A percentile compares a stretch with the other conserved stretches of the same genome.
Conservation (phyloP, 2,888 invertebrate genomes). For the Pegoplata infirma region DNA sequence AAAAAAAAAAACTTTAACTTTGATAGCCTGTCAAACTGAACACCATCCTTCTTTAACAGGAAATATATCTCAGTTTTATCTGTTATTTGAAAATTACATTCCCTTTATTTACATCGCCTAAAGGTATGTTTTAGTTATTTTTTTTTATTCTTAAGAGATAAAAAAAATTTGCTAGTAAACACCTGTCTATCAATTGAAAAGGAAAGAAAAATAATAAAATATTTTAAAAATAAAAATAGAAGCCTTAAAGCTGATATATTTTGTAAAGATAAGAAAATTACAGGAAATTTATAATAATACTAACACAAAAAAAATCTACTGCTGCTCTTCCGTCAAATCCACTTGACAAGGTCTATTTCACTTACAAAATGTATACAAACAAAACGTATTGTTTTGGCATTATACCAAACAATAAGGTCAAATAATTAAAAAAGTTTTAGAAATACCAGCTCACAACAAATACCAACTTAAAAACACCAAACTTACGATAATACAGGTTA, state of each 20-base stretch:
- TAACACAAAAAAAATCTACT: not conserved
- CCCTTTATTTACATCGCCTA: not conserved
- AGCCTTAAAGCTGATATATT: slow-evolving; percentile 8
- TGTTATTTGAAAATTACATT: not conserved
- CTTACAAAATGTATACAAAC: not conserved
- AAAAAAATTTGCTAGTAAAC: slow-evolving; percentile 20
- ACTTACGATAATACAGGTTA: slow-evolving; percentile 29
- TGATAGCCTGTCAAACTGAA: slow-evolving; percentile 1
- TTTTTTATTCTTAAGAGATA: not conserved
- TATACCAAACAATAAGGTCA: slow-evolving; percentile 30
- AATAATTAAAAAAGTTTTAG: slow-evolving; percentile 22
- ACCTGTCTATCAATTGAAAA: slow-evolving; percentile 34
- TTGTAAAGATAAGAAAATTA: slow-evolving; percentile 4
- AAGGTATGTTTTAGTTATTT: slow-evolving; percentile 27
- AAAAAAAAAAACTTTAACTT: slow-evolving; percentile 14
- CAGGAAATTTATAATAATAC: not conserved
- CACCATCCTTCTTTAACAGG: not conserved
- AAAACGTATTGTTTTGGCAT: slow-evolving; percentile 39
- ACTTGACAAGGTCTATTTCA: slow-evolving; percentile 26
- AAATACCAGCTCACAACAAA: not conserved
- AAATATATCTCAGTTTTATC: slow-evolving; percentile 7
- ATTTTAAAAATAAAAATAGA: not conserved
- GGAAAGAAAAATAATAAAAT: not conserved
- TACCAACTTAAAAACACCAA: not conserved
- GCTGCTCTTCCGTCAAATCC: slow-evolving; percentile 7